phyloP scores from a whole-genome alignment of 2,797 vertebrate species.

The Pteropus rufus region DNA sequence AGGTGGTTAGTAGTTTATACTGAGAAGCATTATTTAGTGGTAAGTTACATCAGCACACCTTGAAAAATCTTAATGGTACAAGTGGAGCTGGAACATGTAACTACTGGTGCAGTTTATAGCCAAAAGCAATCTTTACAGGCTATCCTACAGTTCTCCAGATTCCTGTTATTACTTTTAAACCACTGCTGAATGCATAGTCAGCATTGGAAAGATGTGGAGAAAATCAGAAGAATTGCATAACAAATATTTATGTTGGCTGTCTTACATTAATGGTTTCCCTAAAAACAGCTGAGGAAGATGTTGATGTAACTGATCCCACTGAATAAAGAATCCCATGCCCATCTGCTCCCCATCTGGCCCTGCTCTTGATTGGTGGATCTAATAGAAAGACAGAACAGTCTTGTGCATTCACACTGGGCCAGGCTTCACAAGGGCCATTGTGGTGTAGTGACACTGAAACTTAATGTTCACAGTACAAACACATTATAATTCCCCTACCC shows the following conservation, averaged over 20 bases:
- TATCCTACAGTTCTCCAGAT: background rate
- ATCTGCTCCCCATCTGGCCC: slow-evolving; percentile 76
- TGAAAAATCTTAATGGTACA: background rate
- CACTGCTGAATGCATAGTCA: background rate
- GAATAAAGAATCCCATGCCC: slow-evolving; percentile 78
- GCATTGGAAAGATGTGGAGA: background rate
- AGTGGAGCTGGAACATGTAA: slow-evolving; percentile 20
- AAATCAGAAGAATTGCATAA: background rate
- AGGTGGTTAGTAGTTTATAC: slow-evolving; percentile 80
- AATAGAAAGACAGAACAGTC: slow-evolving; percentile 84
- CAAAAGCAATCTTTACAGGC: slow-evolving; percentile 4
- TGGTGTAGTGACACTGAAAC: slow-evolving; percentile 73
- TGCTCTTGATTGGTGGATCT: slow-evolving; percentile 79
- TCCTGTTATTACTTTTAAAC: slow-evolving; percentile 2
- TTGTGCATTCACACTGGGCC: slow-evolving; percentile 64
- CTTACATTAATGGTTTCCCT: slow-evolving; percentile 42
- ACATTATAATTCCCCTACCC: slow-evolving; percentile 65
- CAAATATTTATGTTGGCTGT: slow-evolving; percentile 40
- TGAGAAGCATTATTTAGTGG: slow-evolving; percentile 81
- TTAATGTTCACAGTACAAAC: slow-evolving; percentile 72
- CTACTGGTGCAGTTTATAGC: background rate
- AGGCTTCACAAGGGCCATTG: slow-evolving; percentile 76
- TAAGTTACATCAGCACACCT: slow-evolving; percentile 73
- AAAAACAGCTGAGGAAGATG: slow-evolving; percentile 34
- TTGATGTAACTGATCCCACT: slow-evolving; percentile 78